phyloP scores from a whole-genome alignment of 2,888 invertebrate genomes.

The Heteromyza rotundicornis region DNA sequence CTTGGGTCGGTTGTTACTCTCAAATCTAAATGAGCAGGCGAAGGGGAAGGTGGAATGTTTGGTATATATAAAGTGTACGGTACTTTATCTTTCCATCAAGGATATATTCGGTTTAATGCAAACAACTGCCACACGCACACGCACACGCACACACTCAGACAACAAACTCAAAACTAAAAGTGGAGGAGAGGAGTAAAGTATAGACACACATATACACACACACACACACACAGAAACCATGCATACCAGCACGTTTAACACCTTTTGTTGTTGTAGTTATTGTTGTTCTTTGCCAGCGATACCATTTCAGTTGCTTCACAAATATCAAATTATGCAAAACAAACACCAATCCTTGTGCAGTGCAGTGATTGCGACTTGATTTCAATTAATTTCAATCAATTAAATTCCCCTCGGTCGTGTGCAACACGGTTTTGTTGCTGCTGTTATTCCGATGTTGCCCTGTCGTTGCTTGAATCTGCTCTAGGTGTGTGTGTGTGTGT shows the following conservation, averaged over 20 bases:
- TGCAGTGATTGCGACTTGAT: slow-evolving; percentile 22
- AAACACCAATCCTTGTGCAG: slow-evolving; percentile 1
- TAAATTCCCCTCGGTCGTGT: slow-evolving; percentile 30
- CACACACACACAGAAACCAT: neutral
- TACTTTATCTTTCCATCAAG: too few relatives aligned
- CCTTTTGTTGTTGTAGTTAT: neutral
- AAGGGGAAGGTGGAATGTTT: slow-evolving; percentile 8
- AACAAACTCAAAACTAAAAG: neutral
- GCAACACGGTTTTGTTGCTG: slow-evolving; percentile 10
- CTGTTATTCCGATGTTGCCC: too few relatives aligned
- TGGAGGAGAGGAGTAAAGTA: neutral
- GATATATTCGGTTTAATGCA: neutral
- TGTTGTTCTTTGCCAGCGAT: neutral
- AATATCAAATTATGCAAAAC: neutral
- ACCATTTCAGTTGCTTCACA: neutral
- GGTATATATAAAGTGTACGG: neutral
- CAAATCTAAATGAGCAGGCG: slow-evolving; percentile 49
- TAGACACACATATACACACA: neutral
- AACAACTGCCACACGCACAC: neutral
- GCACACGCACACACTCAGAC: neutral
- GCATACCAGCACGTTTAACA: neutral
- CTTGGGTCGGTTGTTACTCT: slow-evolving; percentile 53
- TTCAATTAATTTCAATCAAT: slow-evolving; percentile 50
- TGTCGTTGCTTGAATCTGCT: too few relatives aligned
- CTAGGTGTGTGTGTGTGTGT: slow-evolving; percentile 24